Percentiles rank a stretch among this genome's conserved stretches.
Evolutionary conservation across 2,113 vertebrate species (phyloP).

Genomic region (Actinemys pallida): DNA sequence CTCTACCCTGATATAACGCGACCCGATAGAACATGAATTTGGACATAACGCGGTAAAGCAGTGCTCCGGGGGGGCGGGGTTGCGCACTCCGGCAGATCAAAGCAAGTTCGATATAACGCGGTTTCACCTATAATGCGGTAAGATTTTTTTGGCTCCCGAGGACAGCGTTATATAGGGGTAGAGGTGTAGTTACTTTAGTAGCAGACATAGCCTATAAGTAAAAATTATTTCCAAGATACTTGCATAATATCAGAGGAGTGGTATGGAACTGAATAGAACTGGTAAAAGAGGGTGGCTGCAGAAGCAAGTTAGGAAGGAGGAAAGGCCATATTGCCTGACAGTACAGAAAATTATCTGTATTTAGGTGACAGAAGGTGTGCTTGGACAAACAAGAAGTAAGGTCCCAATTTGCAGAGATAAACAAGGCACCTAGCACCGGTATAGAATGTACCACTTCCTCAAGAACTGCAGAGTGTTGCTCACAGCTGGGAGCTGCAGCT

Average conservation of each 20-base stretch:
- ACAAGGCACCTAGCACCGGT: background rate
- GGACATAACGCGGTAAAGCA: too few relatives aligned
- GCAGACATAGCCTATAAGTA: background rate
- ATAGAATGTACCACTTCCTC: background rate
- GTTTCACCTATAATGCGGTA: too few relatives aligned
- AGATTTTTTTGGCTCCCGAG: too few relatives aligned
- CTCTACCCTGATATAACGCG: too few relatives aligned
- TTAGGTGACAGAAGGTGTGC: background rate
- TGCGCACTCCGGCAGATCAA: too few relatives aligned
- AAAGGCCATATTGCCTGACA: background rate
- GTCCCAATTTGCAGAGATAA: background rate
- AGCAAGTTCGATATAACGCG: too few relatives aligned
- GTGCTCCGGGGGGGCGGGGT: too few relatives aligned
- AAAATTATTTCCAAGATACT: background rate
- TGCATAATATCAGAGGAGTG: background rate
- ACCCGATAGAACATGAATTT: too few relatives aligned
- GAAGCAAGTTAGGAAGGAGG: background rate
- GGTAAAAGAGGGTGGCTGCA: background rate
- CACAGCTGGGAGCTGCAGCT: background rate
- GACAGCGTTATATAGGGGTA: too few relatives aligned
- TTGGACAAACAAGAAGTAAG: background rate
- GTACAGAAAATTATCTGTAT: background rate
- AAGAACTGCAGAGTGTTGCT: background rate
- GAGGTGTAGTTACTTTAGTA: background rate
- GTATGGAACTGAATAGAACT: background rate